A percentile compares a stretch with the other conserved stretches of the same genome.
phyloP scores from a whole-genome alignment of 2,797 vertebrate species.

The Carcharodon carcharias region DNA sequence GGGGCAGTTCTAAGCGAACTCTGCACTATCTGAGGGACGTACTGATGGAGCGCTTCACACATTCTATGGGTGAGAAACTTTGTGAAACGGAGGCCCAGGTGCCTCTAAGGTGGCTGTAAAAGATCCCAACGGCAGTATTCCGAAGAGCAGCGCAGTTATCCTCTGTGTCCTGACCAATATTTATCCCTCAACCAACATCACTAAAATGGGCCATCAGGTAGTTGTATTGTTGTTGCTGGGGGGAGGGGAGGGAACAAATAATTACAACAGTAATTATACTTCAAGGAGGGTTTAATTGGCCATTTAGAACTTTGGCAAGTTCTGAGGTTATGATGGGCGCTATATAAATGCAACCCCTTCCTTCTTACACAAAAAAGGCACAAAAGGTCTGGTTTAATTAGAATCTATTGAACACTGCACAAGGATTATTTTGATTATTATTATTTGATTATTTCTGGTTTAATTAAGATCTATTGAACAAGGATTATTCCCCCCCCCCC shows the following conservation, averaged over 20 bases:
- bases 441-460: not conserved
- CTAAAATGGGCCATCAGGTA: not conserved
- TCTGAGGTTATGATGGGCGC: not conserved
- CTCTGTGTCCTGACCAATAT: not conserved
- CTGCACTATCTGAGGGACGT: no score
- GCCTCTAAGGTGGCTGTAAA: not conserved
- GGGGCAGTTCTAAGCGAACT: no score
- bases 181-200: not conserved
- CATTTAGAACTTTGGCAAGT: not conserved
- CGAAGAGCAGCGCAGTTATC: not conserved
- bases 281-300: not conserved
- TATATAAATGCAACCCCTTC: not conserved
- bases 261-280: not conserved
- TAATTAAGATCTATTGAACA: not conserved
- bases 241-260: no score
- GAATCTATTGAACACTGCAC: not conserved
- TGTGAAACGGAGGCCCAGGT: no score
- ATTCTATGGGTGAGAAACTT: no score
- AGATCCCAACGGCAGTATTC: not conserved
- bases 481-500: no score
- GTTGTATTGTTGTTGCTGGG: not conserved
- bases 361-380: not conserved
- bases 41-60: no score
- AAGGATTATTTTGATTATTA: no score
- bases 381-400: not conserved